Conservation (phyloP, 2,113 vertebrate species). For the Bujurquina vittata region DNA sequence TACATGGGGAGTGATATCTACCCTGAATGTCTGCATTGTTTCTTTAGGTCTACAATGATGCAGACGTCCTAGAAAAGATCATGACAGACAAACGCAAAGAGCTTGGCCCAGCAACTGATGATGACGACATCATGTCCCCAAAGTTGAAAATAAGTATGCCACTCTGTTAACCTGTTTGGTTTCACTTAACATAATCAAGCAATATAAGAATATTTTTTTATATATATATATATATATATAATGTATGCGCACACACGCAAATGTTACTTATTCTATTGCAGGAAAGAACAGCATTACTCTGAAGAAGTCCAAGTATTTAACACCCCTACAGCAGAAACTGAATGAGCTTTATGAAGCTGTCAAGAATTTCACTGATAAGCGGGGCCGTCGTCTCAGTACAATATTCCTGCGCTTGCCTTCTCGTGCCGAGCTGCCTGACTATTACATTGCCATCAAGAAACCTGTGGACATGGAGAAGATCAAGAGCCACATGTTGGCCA, state of each 20-base stretch:
- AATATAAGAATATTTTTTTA: too few species aligned
- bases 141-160: conserved; percentile 96
- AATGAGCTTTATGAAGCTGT: conserved; percentile 97
- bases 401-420: conserved; percentile 97
- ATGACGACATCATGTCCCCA: conserved; percentile 94
- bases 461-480: conserved; percentile 99
- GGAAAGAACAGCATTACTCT: conserved; percentile 95
- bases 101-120: conserved; percentile 90
- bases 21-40: background rate
- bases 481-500: conserved; percentile 97
- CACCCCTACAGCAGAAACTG: conserved; percentile 96
- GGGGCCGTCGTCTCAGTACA: conserved; percentile 96
- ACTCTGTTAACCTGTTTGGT: background rate
- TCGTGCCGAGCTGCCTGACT: conserved; percentile 97
- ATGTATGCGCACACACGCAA: too few species aligned
- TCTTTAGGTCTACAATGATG: conserved; percentile 95
- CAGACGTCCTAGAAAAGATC: conserved; percentile 94
- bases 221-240: too few species aligned
- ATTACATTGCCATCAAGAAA: conserved; percentile 97
- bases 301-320: conserved; percentile 98
- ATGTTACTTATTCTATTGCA: conserved; percentile 62
- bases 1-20: background rate
- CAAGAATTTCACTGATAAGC: conserved; percentile 97
- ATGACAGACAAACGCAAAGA: conserved; percentile 94
- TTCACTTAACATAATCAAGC: background rate